Conservation (phyloP, 2,113 vertebrate genomes). For the Cephalopterus ornatus region DNA sequence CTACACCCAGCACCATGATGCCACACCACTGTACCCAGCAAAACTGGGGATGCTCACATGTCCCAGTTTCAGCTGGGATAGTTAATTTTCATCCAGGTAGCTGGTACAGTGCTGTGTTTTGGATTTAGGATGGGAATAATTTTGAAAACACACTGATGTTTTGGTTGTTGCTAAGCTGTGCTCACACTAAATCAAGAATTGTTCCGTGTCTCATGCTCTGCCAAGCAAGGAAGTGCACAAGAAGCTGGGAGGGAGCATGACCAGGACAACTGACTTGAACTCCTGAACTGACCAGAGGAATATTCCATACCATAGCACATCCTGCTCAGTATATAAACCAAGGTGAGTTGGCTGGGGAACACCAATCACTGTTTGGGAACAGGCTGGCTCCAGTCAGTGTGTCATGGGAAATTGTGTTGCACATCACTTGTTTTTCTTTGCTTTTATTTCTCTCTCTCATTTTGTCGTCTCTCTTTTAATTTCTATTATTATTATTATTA, state of each 20-base stretch:
- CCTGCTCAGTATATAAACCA: neutral
- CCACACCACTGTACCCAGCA: neutral
- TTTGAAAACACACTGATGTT: neutral
- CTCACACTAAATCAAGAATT: neutral
- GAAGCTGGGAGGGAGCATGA: neutral
- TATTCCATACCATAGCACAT: neutral
- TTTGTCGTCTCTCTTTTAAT: neutral
- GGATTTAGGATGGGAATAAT: neutral
- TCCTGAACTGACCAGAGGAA: neutral
- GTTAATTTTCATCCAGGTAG: neutral
- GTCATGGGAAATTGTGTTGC: neutral
- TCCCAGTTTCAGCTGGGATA: neutral
- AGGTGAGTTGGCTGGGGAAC: neutral
- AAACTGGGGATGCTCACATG: neutral
- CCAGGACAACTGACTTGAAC: neutral
- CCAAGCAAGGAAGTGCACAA: neutral
- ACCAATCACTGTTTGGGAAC: neutral
- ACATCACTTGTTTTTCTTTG: too few species aligned
- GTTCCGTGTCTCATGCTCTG: neutral
- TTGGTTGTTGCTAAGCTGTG: neutral
- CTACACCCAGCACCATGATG: neutral
- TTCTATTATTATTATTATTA: fast-evolving
- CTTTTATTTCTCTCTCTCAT: neutral
- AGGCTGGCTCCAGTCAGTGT: neutral
- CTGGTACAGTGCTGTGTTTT: neutral